Percentiles rank a stretch among this genome's conserved stretches.
phyloP scores from a whole-genome alignment of 2,113 vertebrate species.

The Aspiorhynchus laticeps region DNA sequence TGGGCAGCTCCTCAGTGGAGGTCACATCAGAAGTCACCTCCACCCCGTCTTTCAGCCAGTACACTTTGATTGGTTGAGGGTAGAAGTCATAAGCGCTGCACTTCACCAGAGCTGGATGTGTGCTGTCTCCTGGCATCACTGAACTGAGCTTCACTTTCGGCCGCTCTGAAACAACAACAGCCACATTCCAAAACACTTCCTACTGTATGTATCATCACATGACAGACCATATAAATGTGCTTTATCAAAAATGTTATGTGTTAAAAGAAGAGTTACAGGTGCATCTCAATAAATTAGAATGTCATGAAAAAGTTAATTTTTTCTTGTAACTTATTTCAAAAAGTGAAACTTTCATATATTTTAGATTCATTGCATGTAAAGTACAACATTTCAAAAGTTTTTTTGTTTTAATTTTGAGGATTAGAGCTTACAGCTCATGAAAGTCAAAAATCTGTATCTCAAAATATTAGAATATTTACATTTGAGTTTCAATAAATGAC shows the following conservation, averaged over 20 bases:
- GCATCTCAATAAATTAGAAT: too few species aligned
- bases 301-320: too few species aligned
- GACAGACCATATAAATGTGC: background rate
- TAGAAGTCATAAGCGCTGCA: constrained; percentile 9
- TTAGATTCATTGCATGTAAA: too few species aligned
- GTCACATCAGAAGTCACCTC: background rate
- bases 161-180: background rate
- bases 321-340: too few species aligned
- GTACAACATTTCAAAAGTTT: too few species aligned
- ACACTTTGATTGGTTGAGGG: background rate
- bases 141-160: background rate
- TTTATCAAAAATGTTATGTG: background rate
- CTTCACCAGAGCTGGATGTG: background rate
- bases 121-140: background rate
- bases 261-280: too few species aligned
- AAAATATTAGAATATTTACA: too few species aligned
- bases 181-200: background rate
- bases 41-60: background rate
- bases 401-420: too few species aligned
- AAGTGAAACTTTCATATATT: too few species aligned
- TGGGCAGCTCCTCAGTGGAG: background rate
- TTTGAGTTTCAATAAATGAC: too few species aligned
- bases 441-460: too few species aligned
- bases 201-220: background rate
- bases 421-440: too few species aligned